These are phyloP conservation scores for Orchestes rusci DNA, from an alignment of 2,888 invertebrate species.

Conservation along the genomic window DNA sequence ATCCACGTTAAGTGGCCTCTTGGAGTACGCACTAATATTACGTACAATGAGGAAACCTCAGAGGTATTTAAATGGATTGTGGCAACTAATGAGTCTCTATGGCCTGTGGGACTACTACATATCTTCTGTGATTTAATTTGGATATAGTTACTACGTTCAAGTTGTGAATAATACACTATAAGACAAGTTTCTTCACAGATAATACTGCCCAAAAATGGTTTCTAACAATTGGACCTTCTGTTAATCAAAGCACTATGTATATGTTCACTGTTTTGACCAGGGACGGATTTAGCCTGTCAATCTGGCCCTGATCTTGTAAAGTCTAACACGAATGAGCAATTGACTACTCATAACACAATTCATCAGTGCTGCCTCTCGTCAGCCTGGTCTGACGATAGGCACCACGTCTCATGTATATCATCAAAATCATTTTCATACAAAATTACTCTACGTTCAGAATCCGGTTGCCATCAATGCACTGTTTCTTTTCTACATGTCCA, in stretches of 20 bases:
- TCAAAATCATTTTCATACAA: background rate
- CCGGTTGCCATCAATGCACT: constrained; percentile 2
- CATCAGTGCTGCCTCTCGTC: background rate
- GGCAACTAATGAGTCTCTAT: constrained; percentile 39
- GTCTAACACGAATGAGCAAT: background rate
- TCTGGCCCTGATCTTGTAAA: too few species aligned
- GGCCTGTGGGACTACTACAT: too few species aligned
- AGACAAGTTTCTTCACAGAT: constrained; percentile 10
- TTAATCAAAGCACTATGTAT: background rate
- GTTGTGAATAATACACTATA: constrained; percentile 20
- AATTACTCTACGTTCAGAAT: constrained; percentile 5
- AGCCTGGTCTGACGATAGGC: constrained; percentile 2
- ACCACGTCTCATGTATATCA: too few species aligned
- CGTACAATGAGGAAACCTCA: constrained; percentile 85
- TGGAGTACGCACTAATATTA: constrained; percentile 91
- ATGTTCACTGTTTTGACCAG: background rate
- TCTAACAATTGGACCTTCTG: background rate
- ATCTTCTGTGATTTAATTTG: constrained; percentile 26
- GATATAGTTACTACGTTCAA: constrained; percentile 4
- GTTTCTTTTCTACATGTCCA: too few species aligned
- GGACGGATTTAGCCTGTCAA: too few species aligned
- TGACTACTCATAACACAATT: background rate
- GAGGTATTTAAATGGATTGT: constrained; percentile 68
- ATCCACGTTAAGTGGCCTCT: constrained; percentile 96
- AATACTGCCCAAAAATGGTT: too few species aligned